Conservation (phyloP, 2,113 vertebrate species). For the Pterophyllum scalare region DNA sequence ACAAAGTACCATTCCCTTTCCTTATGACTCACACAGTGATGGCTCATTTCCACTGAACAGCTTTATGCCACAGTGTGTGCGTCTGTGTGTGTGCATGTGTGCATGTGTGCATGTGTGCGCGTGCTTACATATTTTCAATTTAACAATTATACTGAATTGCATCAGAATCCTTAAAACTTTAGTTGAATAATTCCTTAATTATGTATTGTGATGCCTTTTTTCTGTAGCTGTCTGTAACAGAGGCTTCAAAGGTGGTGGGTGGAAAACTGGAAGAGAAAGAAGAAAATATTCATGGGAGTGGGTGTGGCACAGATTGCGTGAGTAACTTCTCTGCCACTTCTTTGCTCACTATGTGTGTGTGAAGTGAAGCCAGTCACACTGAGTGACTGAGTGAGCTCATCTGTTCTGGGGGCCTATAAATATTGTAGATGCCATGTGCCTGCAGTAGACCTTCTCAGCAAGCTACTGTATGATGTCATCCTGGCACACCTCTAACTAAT, state of each 20-base stretch:
- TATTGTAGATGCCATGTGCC: slow-evolving; percentile 78
- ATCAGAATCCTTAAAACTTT: neutral
- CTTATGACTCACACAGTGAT: slow-evolving; percentile 62
- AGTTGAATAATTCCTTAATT: slow-evolving; percentile 12
- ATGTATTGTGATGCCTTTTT: neutral
- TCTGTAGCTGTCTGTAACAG: neutral
- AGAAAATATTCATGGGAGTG: slow-evolving; percentile 48
- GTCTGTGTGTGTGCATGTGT: neutral
- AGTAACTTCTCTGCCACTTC: slow-evolving; percentile 68
- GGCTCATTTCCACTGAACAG: slow-evolving; percentile 50
- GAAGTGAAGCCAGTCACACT: slow-evolving; percentile 59
- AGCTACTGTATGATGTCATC: slow-evolving; percentile 79
- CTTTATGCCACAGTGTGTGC: slow-evolving; percentile 8
- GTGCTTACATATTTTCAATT: neutral
- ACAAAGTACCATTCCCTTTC: slow-evolving; percentile 39
- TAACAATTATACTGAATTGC: slow-evolving; percentile 19
- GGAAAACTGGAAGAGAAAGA: slow-evolving; percentile 14
- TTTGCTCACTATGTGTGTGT: slow-evolving; percentile 36
- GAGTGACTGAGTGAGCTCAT: slow-evolving; percentile 78
- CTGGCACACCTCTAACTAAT: slow-evolving; percentile 59
- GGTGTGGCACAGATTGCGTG: slow-evolving; percentile 64
- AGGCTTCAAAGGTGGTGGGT: slow-evolving; percentile 13
- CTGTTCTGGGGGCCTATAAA: slow-evolving; percentile 77
- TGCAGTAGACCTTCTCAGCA: slow-evolving; percentile 71
- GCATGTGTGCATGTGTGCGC: neutral